Base-by-base conservation (phyloP, 2,797 vertebrate species). In the Coluber constrictor region DNA sequence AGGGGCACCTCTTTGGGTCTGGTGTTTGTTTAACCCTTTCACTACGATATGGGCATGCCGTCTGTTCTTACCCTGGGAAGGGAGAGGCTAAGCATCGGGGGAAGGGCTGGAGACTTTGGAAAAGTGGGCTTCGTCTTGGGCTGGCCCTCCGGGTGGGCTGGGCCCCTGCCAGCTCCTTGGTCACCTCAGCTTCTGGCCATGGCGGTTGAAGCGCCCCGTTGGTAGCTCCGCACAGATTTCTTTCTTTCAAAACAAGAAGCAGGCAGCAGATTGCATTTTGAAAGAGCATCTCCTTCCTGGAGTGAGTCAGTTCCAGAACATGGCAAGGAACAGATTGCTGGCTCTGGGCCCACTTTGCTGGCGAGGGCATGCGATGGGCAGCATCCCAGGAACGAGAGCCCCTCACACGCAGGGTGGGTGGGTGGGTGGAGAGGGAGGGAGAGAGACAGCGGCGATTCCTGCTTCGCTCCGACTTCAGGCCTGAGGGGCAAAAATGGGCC, bases 281-380 rank as follows among this genome's bases (percentile, higher is more conserved):
- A 55, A 91, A 91, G 90, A 87, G 92, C 93, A 61, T 60, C 90
- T 93, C 92, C 92, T 93, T 89, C 93, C 79, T 55, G n/a, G 90
- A 25, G 79, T 93, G 93, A 94, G 93, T 93, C 93, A 93, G 79
- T 79, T 32, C 61, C 91, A n/a, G 90, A 89, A 51, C 74, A 25
- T 83, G 32, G 18, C 56, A 32, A 90, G 87, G 87, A 87, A 92
- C 88, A 93, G 89, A 87, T 51, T 87, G 79, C 91, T 87, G 89
- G 86, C 89, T 86, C 57, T 1, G 2, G 25, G 92, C 90, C 74
- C 55, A 11, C 29, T n/a, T 70, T 29, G 25, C 86, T 83, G 1
- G 23, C 79, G 15, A 83, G 59, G 32, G 47, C 25, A 27, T 3
- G 32, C 51, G 29, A 23, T 5, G 86, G 87, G 93, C 56, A 32